Conservation (phyloP, 2,113 vertebrate genomes). For the Halcyon malimbica region DNA sequence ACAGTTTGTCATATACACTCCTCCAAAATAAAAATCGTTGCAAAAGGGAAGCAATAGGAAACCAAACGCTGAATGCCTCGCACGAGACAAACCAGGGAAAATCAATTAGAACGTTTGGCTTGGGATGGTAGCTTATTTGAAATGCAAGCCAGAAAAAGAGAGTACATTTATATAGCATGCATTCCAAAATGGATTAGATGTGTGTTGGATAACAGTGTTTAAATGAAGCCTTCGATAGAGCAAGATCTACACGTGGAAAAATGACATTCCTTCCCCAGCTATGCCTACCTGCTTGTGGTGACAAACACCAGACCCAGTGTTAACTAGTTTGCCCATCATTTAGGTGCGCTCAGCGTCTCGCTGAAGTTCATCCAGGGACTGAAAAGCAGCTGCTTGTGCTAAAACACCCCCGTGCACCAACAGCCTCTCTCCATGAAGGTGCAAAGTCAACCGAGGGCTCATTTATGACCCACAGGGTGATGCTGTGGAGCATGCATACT, state of each 20-base stretch:
- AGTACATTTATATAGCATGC: not conserved
- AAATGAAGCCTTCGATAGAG: not conserved
- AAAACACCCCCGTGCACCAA: rapidly evolving
- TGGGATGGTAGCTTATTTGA: slow-evolving; percentile 31
- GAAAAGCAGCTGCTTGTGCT: not conserved
- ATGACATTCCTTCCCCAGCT: not conserved
- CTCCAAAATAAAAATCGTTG: slow-evolving; percentile 62
- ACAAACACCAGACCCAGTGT: not conserved
- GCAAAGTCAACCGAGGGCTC: not conserved
- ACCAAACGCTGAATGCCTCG: not conserved
- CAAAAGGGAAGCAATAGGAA: slow-evolving; percentile 48
- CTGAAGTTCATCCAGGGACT: not conserved
- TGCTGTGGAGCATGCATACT: not conserved
- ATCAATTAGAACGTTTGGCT: slow-evolving; percentile 33
- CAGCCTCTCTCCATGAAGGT: rapidly evolving
- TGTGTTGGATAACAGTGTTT: not conserved
- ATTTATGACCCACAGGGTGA: rapidly evolving
- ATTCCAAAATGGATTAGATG: not conserved
- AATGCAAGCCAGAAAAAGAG: slow-evolving; percentile 56
- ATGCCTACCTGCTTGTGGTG: not conserved
- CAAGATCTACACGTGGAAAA: not conserved
- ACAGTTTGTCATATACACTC: slow-evolving; percentile 64
- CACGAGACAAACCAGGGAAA: not conserved
- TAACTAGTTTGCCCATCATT: not conserved
- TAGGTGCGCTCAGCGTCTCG: not conserved